Evolutionary conservation across 2,888 invertebrate species (phyloP).

Genomic region (Melipona bicolor): DNA sequence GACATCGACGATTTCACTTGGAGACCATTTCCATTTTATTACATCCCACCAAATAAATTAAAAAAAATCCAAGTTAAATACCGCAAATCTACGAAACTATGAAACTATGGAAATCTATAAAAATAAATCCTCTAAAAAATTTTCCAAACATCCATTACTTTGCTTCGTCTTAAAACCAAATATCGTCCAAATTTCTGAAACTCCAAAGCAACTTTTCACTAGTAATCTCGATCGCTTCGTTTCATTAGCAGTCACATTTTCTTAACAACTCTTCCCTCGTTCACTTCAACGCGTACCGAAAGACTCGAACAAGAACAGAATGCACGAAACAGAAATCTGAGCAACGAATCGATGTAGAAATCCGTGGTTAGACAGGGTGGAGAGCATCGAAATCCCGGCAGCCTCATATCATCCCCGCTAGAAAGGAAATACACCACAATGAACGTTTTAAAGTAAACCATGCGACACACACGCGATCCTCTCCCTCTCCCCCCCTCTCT

Average conservation of each 20-base stretch:
- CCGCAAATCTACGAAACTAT: no score
- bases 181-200: neutral
- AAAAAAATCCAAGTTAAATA: no score
- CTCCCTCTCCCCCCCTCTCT: constrained; percentile 32
- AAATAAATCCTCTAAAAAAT: neutral
- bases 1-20: neutral
- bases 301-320: neutral
- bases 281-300: no score
- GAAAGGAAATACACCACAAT: constrained; percentile 58
- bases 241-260: no score
- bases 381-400: constrained; percentile 35
- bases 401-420: constrained; percentile 37
- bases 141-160: neutral
- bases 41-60: no score
- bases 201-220: neutral
- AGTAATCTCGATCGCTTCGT: neutral
- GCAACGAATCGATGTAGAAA: constrained; percentile 9
- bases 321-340: neutral
- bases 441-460: constrained; percentile 71
- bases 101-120: no score
- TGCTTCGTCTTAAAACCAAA: neutral
- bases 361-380: constrained; percentile 48
- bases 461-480: constrained; percentile 64
- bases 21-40: neutral
- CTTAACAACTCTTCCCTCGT: neutral